phyloP scores from a whole-genome alignment of 2,888 invertebrate genomes.

The Nudaria mundana region DNA sequence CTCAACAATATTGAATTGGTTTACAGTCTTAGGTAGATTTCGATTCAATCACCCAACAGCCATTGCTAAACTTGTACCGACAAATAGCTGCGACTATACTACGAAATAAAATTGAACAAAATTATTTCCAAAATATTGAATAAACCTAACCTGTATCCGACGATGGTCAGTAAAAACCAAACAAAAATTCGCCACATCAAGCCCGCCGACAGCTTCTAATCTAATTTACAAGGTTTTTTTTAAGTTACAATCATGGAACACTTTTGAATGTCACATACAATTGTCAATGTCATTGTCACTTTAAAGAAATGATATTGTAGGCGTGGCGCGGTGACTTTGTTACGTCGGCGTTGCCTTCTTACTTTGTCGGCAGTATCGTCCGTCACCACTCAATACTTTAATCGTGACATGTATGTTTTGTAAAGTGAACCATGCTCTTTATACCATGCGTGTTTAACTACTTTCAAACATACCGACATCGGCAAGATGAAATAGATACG shows the following conservation, averaged over 20 bases:
- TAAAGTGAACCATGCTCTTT: constrained; percentile 32
- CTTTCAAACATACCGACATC: constrained; percentile 30
- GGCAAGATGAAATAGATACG: constrained; percentile 20
- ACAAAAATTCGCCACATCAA: constrained; percentile 79
- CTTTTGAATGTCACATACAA: constrained; percentile 23
- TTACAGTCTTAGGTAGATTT: no score
- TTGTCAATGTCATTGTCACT: constrained; percentile 17
- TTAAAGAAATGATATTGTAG: constrained; percentile 27
- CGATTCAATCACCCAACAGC: no score
- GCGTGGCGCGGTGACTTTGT: constrained; percentile 53
- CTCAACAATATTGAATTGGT: no score
- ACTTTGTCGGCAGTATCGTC: constrained; percentile 39
- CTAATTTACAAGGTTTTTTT: constrained; percentile 54
- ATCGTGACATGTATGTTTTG: constrained; percentile 44
- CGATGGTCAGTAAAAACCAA: constrained; percentile 46
- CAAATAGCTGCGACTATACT: no score
- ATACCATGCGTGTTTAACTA: constrained; percentile 33
- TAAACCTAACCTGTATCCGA: constrained; percentile 26
- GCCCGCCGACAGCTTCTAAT: constrained; percentile 46
- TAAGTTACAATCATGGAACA: no score
- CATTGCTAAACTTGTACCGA: no score
- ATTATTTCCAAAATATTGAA: constrained; percentile 14
- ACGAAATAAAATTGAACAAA: constrained; percentile 18
- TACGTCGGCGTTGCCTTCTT: constrained; percentile 21
- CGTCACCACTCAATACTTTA: constrained; percentile 27